phyloP scores from a whole-genome alignment of 2,797 vertebrate genomes.

The Ctenopoma kingsleyae region DNA sequence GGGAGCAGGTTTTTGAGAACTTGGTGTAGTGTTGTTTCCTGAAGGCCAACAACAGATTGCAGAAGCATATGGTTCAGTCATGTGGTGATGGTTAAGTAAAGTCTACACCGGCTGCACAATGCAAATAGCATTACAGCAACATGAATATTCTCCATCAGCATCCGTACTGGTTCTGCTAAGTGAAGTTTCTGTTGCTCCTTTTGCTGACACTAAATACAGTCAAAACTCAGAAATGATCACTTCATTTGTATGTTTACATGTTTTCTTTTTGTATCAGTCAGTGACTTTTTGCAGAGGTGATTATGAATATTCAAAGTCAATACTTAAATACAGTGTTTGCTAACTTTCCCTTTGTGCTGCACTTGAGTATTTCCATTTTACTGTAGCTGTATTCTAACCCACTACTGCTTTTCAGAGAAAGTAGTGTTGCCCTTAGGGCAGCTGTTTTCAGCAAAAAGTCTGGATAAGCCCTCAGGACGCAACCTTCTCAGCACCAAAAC shows the following conservation, averaged over 20 bases:
- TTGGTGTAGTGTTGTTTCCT: conserved; percentile 1
- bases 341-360: background rate
- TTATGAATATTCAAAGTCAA: no score
- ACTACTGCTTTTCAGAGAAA: no score
- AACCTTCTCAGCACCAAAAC: background rate
- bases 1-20: conserved; percentile 5
- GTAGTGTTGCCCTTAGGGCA: background rate
- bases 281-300: no score
- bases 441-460: background rate
- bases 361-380: background rate
- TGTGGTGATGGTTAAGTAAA: conserved; percentile 33
- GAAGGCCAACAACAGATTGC: conserved; percentile 44
- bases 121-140: conserved; percentile 25
- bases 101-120: conserved; percentile 21
- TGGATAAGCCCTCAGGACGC: background rate
- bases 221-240: background rate
- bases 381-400: background rate
- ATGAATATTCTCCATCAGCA: conserved; percentile 3
- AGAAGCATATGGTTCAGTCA: conserved; percentile 53
- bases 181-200: background rate
- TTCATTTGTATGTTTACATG: background rate
- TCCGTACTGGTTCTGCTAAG: background rate
- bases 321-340: no score
- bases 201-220: background rate
- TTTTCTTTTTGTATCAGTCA: background rate